phyloP scores from a whole-genome alignment of 1,140 invertebrate species.

The Oscheius sp. region DNA sequence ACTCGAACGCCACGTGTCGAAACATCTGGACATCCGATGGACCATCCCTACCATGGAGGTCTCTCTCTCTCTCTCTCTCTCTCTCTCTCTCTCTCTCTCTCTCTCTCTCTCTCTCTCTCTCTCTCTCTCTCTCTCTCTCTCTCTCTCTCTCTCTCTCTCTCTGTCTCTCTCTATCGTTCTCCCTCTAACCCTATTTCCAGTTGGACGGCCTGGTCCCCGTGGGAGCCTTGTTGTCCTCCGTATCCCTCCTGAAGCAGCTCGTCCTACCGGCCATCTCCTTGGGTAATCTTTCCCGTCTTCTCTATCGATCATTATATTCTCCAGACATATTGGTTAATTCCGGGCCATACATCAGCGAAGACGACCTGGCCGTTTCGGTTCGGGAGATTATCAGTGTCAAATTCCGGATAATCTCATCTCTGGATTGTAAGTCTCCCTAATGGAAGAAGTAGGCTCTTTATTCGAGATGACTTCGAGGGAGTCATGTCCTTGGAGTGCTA shows the following conservation, averaged over 20 bases:
- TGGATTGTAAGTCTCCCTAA: constrained; percentile 26
- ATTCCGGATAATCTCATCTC: constrained; percentile 37
- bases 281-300: no score
- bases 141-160: constrained; percentile 20
- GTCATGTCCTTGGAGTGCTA: constrained; percentile 51
- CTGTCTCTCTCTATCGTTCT: not conserved
- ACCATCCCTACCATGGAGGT: constrained; percentile 44
- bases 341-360: constrained; percentile 46
- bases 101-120: constrained; percentile 3
- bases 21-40: constrained; percentile 58
- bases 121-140: not conserved
- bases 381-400: constrained; percentile 44
- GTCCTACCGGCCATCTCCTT: constrained; percentile 54
- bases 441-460: not conserved
- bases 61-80: not conserved
- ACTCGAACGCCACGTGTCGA: constrained; percentile 52
- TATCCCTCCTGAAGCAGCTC: constrained; percentile 59
- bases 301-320: no score
- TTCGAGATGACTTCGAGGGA: constrained; percentile 41
- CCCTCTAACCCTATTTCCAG: constrained; percentile 23
- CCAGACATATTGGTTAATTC: no score
- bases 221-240: constrained; percentile 55
- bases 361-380: constrained; percentile 47
- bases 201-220: constrained; percentile 55
- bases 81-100: no score